Base-by-base conservation (phyloP, 2,113 vertebrate species). In the Casuarius casuarius region DNA sequence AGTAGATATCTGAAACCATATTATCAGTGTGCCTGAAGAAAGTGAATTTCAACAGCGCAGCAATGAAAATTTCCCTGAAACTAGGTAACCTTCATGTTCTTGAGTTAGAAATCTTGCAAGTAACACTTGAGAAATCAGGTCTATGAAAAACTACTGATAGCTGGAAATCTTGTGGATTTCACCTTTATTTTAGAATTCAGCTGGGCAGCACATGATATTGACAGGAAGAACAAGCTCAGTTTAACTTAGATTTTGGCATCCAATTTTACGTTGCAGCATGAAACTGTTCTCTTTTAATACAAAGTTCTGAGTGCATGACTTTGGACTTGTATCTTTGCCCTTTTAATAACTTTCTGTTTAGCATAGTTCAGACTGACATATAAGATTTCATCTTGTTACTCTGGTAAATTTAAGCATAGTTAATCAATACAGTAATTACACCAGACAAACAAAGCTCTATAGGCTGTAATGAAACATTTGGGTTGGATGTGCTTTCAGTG, bases 341-440 rank as follows among this genome's bases (percentile, higher is more conserved):
- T 72, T 92, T 89, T 59, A 67, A 66, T 9, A 61, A 33, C 19
- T 84, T 89, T n/a, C 58, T 78, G 62, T 71, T 85, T 51, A 90
- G 35, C 28, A 76, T 51, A 72, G 51, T 40, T 71, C 61, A 93
- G 33, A 52, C 10, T 51, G 22, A 84, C 23, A 52, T 9, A 52
- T 9, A 56, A 67, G 54, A 49, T 51, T 56, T 91, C 58, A 77
- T 76, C 94, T 90, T 74, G 54, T 92, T 74, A 70, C 42, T 86
- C 52, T 68, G 61, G 75, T 65, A 73, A 86, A n/a, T 28, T 49
- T 16, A 29, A 90, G 38, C 49, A 87, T 74, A 80, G 94, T 56
- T 46, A 80, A 54, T 90, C 83, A 84, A 81, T 90, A 75, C 35
- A 19, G 20, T 48, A 91, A 87, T 89, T 92, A 75, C n/a, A 82